Evolutionary conservation across 2,888 invertebrate genomes (phyloP).

Genomic region (Sthenelais limicola): DNA sequence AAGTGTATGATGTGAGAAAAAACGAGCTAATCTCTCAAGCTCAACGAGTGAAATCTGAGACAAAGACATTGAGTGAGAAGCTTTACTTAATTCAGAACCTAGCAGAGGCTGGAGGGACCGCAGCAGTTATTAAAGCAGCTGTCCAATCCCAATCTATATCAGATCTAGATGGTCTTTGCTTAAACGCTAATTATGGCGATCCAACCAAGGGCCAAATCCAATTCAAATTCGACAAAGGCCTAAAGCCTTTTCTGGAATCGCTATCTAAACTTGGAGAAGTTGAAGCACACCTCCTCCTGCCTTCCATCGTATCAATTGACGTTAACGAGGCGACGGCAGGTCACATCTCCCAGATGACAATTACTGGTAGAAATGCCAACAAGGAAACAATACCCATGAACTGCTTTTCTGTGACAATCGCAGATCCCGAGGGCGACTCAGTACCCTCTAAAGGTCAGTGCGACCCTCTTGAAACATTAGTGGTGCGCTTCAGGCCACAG

Average conservation of each 20-base stretch:
- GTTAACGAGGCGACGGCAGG: neutral
- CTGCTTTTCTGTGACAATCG: neutral
- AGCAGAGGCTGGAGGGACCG: neutral
- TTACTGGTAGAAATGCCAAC: neutral
- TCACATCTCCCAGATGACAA: neutral
- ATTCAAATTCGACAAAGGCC: constrained; percentile 24
- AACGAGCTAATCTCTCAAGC: constrained; percentile 24
- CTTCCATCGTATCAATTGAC: neutral
- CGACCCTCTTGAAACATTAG: neutral
- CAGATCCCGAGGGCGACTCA: constrained; percentile 7
- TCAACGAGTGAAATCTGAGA: constrained; percentile 20
- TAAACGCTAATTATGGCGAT: constrained; percentile 1
- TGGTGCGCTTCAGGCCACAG: constrained; percentile 15
- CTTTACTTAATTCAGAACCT: neutral
- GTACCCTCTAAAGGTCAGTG: neutral
- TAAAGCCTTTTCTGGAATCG: constrained; percentile 15
- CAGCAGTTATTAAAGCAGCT: constrained; percentile 1
- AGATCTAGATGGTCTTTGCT: constrained; percentile 10
- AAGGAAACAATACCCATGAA: neutral
- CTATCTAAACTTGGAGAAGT: constrained; percentile 13
- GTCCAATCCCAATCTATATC: neutral
- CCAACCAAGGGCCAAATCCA: neutral
- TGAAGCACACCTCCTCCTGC: neutral
- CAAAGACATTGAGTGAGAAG: constrained; percentile 6
- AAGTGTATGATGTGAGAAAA: constrained; percentile 12